Evolutionary conservation across 2,888 invertebrate genomes (phyloP), one percentile per base, ranked within the genome.

Genomic region (Hirtodrosophila histrioides): DNA sequence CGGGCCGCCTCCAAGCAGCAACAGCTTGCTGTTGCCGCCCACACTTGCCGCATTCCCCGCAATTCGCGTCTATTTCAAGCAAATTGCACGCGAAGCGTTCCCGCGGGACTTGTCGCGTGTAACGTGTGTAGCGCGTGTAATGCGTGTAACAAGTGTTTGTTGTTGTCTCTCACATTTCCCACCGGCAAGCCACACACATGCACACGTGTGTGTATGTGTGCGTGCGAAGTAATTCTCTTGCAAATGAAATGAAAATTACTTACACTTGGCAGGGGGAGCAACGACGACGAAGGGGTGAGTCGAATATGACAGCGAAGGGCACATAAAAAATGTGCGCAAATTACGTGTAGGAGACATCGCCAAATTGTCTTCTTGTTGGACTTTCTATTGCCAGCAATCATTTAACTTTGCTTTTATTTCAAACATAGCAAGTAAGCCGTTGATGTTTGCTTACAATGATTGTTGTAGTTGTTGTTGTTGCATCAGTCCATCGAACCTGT

Each of bases 191-290:
- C 45, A 29, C 33, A 12, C 27, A 4, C 10, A 7, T 12, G 33
- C 46, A 41, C 53, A 37, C 46, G 36, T 23, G 39, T 10, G 12
- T 37, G 27, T 36, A 12, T 51, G 31, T 40, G 29, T 29, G 56
- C 33, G 35, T 50, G 50, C 31, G 17, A 41, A 53, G 65, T 50
- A 69, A 64, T 79, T 75, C 56, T 29, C 67, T 61, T 71, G 75
- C 74, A 76, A 84, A 78, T 83, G 61, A 77, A 77, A 80, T 60
- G 69, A 72, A 83, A 80, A 78, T 81, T 81, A 76, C 74, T 63
- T 49, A 56, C 50, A 54, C 56, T 68, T 71, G 63, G 44, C 68
- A 45, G 44, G 66, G 57, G 57, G 61, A 69, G 69, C 74, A 29
- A 10, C 17, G 36, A 45, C 23, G n/a, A 29, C 23, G 43, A 67